phyloP scores from a whole-genome alignment of 2,797 vertebrate genomes.

The Sphenodon punctatus region DNA sequence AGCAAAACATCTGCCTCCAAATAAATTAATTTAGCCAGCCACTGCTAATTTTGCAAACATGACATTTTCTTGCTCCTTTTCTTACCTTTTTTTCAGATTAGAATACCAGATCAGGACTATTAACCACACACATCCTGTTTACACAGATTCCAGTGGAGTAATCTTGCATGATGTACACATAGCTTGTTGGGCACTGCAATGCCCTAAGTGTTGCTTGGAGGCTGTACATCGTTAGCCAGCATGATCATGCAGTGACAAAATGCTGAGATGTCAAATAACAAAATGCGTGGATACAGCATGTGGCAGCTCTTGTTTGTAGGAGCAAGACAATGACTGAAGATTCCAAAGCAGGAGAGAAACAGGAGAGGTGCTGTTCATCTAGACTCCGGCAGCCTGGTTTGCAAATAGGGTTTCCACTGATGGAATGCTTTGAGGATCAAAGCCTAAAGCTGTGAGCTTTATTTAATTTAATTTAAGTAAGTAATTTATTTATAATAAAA shows the following conservation, averaged over 20 bases:
- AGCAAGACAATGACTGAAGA: neutral
- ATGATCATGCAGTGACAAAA: neutral
- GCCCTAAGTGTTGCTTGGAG: neutral
- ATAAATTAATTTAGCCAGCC: slow-evolving; percentile 8
- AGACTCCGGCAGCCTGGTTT: no score
- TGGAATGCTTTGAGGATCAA: no score
- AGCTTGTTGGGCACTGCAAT: neutral
- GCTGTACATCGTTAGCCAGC: neutral
- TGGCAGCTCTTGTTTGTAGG: neutral
- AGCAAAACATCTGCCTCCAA: slow-evolving; percentile 32
- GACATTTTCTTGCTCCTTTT: neutral
- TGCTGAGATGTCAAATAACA: neutral
- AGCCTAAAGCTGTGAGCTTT: no score
- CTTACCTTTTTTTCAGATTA: neutral
- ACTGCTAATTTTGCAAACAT: neutral
- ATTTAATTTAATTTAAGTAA: no score
- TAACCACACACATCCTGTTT: neutral
- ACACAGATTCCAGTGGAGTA: neutral
- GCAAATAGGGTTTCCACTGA: no score
- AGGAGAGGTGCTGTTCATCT: no score
- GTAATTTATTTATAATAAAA: no score
- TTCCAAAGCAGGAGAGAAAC: neutral
- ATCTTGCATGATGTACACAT: neutral
- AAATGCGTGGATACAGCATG: neutral
- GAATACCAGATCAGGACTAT: neutral